phyloP scores from a whole-genome alignment of 2,113 vertebrate genomes.

The Onychostruthus taczanowskii region DNA sequence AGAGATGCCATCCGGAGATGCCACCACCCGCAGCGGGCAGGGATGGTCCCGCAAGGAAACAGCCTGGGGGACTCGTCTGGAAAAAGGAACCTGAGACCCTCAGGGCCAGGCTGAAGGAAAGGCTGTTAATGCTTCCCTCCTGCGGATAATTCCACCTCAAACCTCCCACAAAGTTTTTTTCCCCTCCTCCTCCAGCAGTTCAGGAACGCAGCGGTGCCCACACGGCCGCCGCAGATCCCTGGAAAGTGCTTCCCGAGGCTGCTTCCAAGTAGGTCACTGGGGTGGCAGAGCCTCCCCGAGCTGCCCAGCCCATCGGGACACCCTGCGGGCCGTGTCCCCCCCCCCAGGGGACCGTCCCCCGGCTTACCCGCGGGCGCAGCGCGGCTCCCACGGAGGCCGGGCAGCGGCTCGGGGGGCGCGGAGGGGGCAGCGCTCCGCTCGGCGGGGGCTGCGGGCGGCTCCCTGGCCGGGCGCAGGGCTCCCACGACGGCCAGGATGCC shows the following conservation, averaged over 20 bases:
- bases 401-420: not conserved
- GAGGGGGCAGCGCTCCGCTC: not conserved
- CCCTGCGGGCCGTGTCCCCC: rapidly evolving
- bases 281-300: not conserved
- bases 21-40: not conserved
- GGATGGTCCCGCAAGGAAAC: not conserved
- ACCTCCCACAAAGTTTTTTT: not conserved
- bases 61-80: rapidly evolving
- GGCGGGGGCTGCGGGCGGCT: not conserved
- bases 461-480: not conserved
- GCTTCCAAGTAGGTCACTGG: not conserved
- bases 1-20: not conserved
- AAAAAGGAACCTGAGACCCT: not conserved
- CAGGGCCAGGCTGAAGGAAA: rapidly evolving
- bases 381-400: not conserved
- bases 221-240: not conserved
- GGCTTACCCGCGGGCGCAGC: not conserved
- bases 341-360: not conserved
- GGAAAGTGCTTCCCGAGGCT: not conserved
- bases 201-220: not conserved
- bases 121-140: not conserved
- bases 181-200: not conserved
- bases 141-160: not conserved
- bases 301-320: not conserved
- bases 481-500: slow-evolving; percentile 10